These are phyloP conservation scores for Lumbricus terrestris DNA, from an alignment of 2,888 invertebrate species.

Conservation along the genomic window DNA sequence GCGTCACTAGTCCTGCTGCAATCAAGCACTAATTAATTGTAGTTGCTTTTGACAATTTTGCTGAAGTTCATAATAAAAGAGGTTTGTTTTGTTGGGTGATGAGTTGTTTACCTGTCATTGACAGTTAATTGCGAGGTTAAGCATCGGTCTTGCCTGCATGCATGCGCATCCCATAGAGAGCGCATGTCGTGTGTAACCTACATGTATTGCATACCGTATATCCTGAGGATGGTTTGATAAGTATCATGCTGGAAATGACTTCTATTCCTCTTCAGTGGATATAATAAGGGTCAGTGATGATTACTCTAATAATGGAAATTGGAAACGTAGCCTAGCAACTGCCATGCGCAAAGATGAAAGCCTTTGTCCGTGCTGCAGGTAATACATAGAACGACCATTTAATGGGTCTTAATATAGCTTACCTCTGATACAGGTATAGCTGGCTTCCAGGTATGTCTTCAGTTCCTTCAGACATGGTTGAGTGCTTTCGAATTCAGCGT, in stretches of 20 bases:
- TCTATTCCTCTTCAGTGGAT: background rate
- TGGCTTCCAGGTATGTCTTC: constrained; percentile 28
- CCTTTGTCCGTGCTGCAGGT: background rate
- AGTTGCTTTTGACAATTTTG: too few species aligned
- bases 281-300: background rate
- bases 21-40: too few species aligned
- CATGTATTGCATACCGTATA: too few species aligned
- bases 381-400: background rate
- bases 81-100: too few species aligned
- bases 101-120: too few species aligned
- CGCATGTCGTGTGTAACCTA: too few species aligned
- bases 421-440: constrained; percentile 26
- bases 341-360: background rate
- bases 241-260: background rate
- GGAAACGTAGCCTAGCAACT: background rate
- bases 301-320: background rate
- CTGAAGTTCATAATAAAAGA: too few species aligned
- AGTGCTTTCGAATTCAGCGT: constrained; percentile 25
- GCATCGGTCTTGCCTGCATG: too few species aligned
- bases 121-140: too few species aligned
- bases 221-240: background rate
- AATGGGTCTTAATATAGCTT: background rate
- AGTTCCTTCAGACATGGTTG: constrained; percentile 26
- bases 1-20: too few species aligned
- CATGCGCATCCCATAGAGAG: too few species aligned